Conservation (phyloP, 2,888 invertebrate genomes). For the Trimorus sp. region DNA sequence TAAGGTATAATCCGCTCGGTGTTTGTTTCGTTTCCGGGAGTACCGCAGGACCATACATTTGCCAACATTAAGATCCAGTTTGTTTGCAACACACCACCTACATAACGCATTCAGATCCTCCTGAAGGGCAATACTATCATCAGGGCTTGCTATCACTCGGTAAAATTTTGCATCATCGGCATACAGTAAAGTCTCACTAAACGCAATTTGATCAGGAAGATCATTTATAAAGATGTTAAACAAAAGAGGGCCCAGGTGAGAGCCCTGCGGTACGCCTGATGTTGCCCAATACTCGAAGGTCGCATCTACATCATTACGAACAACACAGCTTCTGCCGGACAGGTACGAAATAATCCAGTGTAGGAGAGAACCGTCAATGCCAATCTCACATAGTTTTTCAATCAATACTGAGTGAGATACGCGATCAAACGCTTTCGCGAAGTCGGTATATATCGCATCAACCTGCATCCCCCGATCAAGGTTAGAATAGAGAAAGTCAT, state of each 20-base stretch:
- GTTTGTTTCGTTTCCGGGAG: not conserved
- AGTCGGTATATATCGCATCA: not conserved
- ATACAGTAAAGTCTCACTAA: not conserved
- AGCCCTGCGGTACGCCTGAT: not conserved
- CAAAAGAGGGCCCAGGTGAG: constrained; percentile 4
- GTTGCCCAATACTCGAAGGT: not conserved
- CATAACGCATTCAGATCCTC: not conserved
- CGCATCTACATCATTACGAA: not conserved
- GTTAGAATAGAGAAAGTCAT: not conserved
- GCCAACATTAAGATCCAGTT: not conserved
- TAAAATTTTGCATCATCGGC: constrained; percentile 1
- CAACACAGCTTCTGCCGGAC: not conserved
- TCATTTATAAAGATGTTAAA: not conserved
- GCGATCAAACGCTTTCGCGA: not conserved
- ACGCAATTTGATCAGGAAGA: not conserved
- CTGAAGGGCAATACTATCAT: not conserved
- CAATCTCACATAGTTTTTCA: not conserved
- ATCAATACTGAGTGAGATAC: not conserved
- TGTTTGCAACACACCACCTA: not conserved
- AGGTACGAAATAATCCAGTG: not conserved
- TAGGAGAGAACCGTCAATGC: not conserved
- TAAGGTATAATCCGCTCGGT: not conserved
- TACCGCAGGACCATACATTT: not conserved
- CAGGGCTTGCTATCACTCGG: not conserved
- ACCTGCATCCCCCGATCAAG: not conserved